Evolutionary conservation across 2,888 invertebrate species (phyloP).

Genomic region (Romanomermis culicivorax): DNA sequence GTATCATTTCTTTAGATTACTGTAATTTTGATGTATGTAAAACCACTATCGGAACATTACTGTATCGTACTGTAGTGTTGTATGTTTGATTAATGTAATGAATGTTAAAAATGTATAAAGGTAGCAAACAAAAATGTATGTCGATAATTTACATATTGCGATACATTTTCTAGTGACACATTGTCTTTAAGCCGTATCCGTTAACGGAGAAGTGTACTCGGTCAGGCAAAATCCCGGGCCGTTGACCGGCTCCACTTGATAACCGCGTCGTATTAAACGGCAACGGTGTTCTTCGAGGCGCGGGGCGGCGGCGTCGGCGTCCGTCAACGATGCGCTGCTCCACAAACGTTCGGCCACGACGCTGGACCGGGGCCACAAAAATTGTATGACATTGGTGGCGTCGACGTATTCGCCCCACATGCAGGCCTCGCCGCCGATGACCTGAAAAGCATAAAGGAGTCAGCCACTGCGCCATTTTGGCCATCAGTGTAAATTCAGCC

Average conservation of each 20-base stretch:
- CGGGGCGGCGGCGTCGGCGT: constrained; percentile 35
- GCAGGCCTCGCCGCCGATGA: constrained; percentile 72
- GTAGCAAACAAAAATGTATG: no score
- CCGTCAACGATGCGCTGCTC: constrained; percentile 36
- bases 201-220: no score
- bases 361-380: constrained; percentile 61
- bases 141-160: no score
- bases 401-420: constrained; percentile 80
- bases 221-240: constrained; percentile 44
- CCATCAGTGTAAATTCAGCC: not conserved
- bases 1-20: no score
- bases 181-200: no score
- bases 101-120: no score
- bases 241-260: constrained; percentile 45
- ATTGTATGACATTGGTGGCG: constrained; percentile 38
- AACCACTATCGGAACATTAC: no score
- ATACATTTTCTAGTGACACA: no score
- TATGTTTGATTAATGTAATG: no score
- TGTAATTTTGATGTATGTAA: no score
- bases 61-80: no score
- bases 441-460: constrained; percentile 28
- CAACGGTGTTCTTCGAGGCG: constrained; percentile 52
- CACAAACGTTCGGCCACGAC: constrained; percentile 68
- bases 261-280: constrained; percentile 45
- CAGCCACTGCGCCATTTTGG: not conserved